Percentiles rank a stretch among this genome's conserved stretches.
These are phyloP conservation scores for Nemotelus nigrinus DNA, from an alignment of 2,888 invertebrate genomes.

Conservation along the genomic window DNA sequence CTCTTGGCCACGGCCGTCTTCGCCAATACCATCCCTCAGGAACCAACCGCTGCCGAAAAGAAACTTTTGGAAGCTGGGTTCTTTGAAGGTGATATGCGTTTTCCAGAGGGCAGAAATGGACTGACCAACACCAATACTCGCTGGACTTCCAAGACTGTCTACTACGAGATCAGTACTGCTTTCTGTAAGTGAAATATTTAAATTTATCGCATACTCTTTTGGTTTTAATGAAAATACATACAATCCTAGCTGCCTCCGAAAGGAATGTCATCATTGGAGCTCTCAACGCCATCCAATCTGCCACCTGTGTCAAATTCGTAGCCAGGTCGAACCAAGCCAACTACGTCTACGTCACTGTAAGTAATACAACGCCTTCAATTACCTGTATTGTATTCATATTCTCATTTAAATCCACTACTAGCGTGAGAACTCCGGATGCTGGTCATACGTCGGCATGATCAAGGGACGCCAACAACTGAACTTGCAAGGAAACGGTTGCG, in stretches of 20 bases:
- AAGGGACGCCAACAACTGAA: slow-evolving; percentile 66
- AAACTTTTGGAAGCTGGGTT: slow-evolving; percentile 73
- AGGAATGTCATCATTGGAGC: slow-evolving; percentile 30
- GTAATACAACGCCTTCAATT: not conserved
- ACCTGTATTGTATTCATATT: too few species aligned
- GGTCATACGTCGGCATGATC: slow-evolving; percentile 65
- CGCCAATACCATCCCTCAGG: not conserved
- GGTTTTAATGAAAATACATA: not conserved
- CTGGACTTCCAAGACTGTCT: slow-evolving; percentile 75
- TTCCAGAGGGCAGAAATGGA: slow-evolving; percentile 71
- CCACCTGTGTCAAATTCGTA: slow-evolving; percentile 23
- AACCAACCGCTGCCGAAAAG: slow-evolving; percentile 11
- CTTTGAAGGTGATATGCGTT: slow-evolving; percentile 78
- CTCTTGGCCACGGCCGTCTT: slow-evolving; percentile 13
- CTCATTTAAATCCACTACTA: not conserved
- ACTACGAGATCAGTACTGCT: slow-evolving; percentile 72
- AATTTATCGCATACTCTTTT: not conserved
- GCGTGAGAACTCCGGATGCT: slow-evolving; percentile 62
- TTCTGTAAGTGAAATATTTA: slow-evolving; percentile 59
- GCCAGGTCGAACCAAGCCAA: slow-evolving; percentile 19
- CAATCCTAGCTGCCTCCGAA: slow-evolving; percentile 10
- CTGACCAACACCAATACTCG: slow-evolving; percentile 67
- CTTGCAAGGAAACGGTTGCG: slow-evolving; percentile 64
- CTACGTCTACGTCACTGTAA: slow-evolving; percentile 35
- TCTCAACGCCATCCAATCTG: slow-evolving; percentile 20